Base-by-base conservation (phyloP, 1,140 invertebrate genomes). In the fruit fly (Drosophila melanogaster) region DNA sequence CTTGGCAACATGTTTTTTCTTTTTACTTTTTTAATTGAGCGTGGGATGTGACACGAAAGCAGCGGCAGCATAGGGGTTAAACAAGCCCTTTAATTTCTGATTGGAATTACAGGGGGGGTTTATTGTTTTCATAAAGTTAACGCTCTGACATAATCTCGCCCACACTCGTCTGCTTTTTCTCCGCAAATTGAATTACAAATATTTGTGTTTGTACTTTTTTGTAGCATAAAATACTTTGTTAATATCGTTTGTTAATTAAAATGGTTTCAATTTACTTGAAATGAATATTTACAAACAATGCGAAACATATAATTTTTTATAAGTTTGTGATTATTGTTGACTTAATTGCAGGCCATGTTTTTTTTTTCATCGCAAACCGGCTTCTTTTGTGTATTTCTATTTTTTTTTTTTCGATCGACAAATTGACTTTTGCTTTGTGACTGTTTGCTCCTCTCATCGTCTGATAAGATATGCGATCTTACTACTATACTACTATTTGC, bases 401-500 rank as follows among this genome's bases (percentile, higher is more conserved):
- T 33, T 14, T 50, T 71, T 30, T 33, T 14, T 50, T 71, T 17
- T 19, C 43, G 50, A 74, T 74, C 67, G 43, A 50, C 59, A 62
- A 74, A 73, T 74, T 74, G 58, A 74, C 22, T 73, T 73, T 74
- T 50, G 66, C 55, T 71, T 72, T 59, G 66, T 66, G 62, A 30
- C 40, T 73, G 46, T 74, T 74, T 73, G 49, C 43, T 41, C 38
- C 43, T 41, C 38, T 62, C 35, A 38, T 37, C 35, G 37, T 56
- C 50, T 40, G 71, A 74, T 74, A 74, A 74, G 70, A 64, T 74
- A 64, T 61, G 41, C 49, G 64, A 24, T 30, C 30, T 38, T 55
- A 17, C 30, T 22, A 24, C 58, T 60, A 17, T 30, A 44, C 43
- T 41, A 17, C 19, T 49, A 17, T 60, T 67, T 58, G 38, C 40